Conservation (phyloP, 2,113 vertebrate genomes). For the Brachyistius frenatus region DNA sequence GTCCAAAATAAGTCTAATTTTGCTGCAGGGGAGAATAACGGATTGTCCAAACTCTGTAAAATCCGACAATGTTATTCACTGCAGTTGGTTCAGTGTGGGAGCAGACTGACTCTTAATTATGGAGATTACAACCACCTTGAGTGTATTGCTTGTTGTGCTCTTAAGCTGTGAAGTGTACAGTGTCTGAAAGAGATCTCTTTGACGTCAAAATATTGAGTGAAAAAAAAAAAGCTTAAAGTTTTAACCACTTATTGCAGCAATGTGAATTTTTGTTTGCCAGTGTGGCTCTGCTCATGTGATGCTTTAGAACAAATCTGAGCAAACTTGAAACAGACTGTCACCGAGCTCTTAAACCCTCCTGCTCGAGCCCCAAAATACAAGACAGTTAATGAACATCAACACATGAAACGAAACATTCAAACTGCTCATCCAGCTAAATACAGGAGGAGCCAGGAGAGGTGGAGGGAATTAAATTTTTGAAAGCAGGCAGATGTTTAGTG, state of each 20-base stretch:
- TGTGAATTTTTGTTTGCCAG: background rate
- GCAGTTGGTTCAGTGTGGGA: slow-evolving; percentile 5
- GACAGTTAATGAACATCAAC: slow-evolving; percentile 2
- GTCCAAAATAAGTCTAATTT: background rate
- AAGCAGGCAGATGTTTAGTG: background rate
- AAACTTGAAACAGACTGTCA: slow-evolving; percentile 9
- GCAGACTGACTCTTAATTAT: slow-evolving; percentile 12
- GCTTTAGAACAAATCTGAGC: background rate
- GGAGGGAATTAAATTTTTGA: background rate
- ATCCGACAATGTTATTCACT: background rate
- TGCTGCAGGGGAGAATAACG: background rate
- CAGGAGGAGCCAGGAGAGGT: background rate
- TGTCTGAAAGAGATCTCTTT: background rate
- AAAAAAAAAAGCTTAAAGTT: background rate
- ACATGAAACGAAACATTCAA: slow-evolving; percentile 5
- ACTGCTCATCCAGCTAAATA: background rate
- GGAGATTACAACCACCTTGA: slow-evolving; percentile 7
- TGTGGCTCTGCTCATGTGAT: background rate
- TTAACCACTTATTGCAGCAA: background rate
- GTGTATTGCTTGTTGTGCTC: background rate
- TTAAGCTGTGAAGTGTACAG: background rate
- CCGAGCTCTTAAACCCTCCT: background rate
- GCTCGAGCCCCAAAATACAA: background rate
- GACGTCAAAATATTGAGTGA: slow-evolving; percentile 1
- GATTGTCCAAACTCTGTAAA: background rate